phyloP scores from a whole-genome alignment of 1,140 invertebrate genomes.

The Heliconius eleuchia region DNA sequence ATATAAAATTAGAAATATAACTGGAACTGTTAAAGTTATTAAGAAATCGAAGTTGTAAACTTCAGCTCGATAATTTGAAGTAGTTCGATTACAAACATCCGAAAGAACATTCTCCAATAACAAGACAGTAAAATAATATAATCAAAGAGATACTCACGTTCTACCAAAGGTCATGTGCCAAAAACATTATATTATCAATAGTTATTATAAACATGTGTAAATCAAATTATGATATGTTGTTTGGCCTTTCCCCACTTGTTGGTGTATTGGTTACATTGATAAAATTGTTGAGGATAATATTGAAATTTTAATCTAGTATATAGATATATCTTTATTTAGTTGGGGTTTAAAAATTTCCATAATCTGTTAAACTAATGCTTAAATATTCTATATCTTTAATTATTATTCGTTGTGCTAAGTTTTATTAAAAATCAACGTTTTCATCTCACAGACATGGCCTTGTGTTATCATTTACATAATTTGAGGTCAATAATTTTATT shows the following conservation, averaged over 20 bases:
- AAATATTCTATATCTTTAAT: neutral
- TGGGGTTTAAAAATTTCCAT: too few species aligned
- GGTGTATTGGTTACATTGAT: neutral
- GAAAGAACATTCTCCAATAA: constrained; percentile 14
- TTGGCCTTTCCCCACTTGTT: constrained; percentile 32
- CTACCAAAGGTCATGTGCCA: constrained; percentile 37
- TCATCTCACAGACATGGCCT: constrained; percentile 37
- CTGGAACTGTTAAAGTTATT: neutral
- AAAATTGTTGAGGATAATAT: neutral
- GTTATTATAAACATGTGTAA: constrained; percentile 32
- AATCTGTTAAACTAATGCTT: neutral
- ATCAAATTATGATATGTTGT: constrained; percentile 31
- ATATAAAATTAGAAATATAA: neutral
- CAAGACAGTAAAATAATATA: constrained; percentile 11
- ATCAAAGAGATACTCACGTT: constrained; percentile 26
- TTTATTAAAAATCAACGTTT: neutral
- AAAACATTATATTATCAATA: constrained; percentile 33
- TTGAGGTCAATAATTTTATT: constrained; percentile 53
- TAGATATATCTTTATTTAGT: too few species aligned
- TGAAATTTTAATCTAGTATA: neutral
- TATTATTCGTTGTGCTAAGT: neutral
- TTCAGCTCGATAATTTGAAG: neutral
- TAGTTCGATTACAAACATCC: neutral
- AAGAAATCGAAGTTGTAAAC: neutral
- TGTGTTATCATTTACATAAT: constrained; percentile 54